Evolutionary conservation across 2,888 invertebrate genomes (phyloP).

Genomic region (Ctenicera cuprea): DNA sequence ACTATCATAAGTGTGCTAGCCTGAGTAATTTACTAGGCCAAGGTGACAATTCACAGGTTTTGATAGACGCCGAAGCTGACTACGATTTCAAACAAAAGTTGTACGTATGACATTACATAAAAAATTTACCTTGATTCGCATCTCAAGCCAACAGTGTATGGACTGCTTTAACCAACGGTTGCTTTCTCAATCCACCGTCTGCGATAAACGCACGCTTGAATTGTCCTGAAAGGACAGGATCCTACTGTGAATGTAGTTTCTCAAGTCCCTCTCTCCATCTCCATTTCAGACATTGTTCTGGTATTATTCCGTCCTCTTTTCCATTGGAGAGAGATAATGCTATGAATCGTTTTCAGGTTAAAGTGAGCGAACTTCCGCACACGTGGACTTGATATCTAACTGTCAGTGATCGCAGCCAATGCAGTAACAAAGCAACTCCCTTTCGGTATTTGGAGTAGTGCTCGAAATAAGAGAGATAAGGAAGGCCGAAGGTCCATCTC

Average conservation of each 20-base stretch:
- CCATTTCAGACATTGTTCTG: slow-evolving; percentile 26
- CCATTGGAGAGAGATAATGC: slow-evolving; percentile 62
- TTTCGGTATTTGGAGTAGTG: slow-evolving; percentile 71
- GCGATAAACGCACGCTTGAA: slow-evolving; percentile 46
- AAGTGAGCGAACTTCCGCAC: slow-evolving; percentile 67
- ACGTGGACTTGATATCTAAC: slow-evolving; percentile 68
- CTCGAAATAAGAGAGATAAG: slow-evolving; percentile 68
- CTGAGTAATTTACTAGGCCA: no score
- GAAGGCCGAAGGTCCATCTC: slow-evolving; percentile 57
- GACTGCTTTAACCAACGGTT: slow-evolving; percentile 42
- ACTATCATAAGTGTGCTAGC: no score
- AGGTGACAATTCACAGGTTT: no score
- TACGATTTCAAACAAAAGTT: no score
- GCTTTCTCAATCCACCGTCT: slow-evolving; percentile 39
- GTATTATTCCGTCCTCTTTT: slow-evolving; percentile 12
- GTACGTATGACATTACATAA: no score
- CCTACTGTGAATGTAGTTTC: slow-evolving; percentile 45
- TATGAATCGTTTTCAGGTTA: slow-evolving; percentile 63
- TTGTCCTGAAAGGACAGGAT: slow-evolving; percentile 49
- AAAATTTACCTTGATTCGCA: no score
- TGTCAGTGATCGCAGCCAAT: slow-evolving; percentile 64
- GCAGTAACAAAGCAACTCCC: slow-evolving; percentile 63
- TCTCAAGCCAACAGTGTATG: slow-evolving; percentile 28
- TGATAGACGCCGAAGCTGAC: no score
- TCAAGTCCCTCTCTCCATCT: slow-evolving; percentile 37